These are phyloP conservation scores for Chloroceryle inda DNA, from an alignment of 2,797 vertebrate genomes.

Conservation along the genomic window DNA sequence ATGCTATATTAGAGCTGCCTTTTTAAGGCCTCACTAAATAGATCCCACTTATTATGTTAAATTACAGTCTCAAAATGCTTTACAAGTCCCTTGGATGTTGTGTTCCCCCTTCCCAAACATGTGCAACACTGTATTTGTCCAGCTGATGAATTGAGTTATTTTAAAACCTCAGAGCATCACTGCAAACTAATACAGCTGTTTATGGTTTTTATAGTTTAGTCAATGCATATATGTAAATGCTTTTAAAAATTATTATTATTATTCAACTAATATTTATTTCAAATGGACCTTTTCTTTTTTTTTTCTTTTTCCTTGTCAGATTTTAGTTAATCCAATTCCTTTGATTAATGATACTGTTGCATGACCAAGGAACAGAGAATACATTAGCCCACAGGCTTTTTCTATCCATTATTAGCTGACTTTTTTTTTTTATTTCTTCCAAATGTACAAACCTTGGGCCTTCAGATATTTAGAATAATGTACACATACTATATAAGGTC, in stretches of 20 bases:
- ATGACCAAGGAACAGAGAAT: not conserved
- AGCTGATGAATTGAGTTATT: not conserved
- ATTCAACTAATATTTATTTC: not conserved
- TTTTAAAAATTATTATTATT: no score
- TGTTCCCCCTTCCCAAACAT: not conserved
- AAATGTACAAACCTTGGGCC: not conserved
- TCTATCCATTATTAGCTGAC: not conserved
- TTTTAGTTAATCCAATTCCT: not conserved
- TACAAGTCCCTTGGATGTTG: not conserved
- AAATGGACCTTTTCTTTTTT: not conserved
- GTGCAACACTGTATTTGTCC: not conserved
- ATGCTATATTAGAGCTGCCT: not conserved
- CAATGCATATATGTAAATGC: not conserved
- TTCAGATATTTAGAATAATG: not conserved
- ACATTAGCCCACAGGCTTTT: not conserved
- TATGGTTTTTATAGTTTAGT: not conserved
- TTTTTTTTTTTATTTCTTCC: not conserved
- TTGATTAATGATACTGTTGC: not conserved
- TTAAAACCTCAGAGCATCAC: not conserved
- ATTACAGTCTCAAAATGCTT: not conserved
- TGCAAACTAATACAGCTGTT: not conserved
- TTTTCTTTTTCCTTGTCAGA: not conserved
- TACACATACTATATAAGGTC: not conserved
- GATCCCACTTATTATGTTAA: not conserved
- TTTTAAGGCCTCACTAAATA: constrained; percentile 13